Evolutionary conservation across 2,113 vertebrate species (phyloP), one percentile per base, ranked within the genome.

Genomic region (Sylvia atricapilla): DNA sequence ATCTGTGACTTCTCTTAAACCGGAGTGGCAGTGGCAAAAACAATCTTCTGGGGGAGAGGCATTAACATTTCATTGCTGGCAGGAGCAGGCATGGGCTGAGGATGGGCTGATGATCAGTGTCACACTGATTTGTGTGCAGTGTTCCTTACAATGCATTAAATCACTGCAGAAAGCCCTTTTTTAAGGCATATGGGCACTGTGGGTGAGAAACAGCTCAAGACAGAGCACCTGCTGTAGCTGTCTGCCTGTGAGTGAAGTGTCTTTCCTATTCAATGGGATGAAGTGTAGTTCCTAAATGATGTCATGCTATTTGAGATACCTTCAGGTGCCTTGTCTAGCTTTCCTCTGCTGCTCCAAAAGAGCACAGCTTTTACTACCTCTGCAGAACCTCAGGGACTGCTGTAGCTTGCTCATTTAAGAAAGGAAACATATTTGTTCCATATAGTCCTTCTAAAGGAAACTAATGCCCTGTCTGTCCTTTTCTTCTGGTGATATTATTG

Each of bases 51-150:
- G n/a, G 41, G 15, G 28, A 62, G n/a, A 91, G 46, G 7, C 41
- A 41, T 75, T 87, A 67, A 44, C 2, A 10, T 86, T 79, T 80
- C 66, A 31, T 88, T 91, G 72, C 59, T 93, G 70, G 16, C 2
- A 8, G 46, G 39, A 89, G 25, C 31, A 66, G 41, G 4, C 21
- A 4, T 79, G 27, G 25, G 62, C 37, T 87, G 27, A 69, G 58
- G 62, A 75, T 41, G n/a, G 46, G 18, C 59, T 52, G 47, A 43
- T 53, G 31, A 50, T 68, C 28, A 25, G 11, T 62, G 78, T 60
- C 44, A n/a, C 27, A 7, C 12, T 3, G 1, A 23, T 89, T 25
- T 35, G 17, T 67, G 41, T 1, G 1, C 58, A 20, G 0, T 85
- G 58, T 76, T 87, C 37, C 60, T 43, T 58, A 41, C 12, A 50